Conservation (phyloP, 64 coral and sea anemone genomes). For the Montipora sp. region DNA sequence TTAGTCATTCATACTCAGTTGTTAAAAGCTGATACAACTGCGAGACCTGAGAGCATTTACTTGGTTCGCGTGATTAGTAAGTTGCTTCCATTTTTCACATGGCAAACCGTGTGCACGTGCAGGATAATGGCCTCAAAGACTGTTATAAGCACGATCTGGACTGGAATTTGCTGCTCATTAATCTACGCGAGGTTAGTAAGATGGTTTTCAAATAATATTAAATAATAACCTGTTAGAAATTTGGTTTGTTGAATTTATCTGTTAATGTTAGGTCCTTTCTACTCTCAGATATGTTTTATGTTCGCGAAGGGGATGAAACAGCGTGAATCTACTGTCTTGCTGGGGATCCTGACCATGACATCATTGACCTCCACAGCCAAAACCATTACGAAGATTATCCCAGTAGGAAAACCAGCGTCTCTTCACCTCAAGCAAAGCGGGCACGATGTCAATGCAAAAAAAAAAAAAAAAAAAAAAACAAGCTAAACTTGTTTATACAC, state of each 20-base stretch:
- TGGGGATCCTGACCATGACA: neutral
- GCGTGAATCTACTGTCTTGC: neutral
- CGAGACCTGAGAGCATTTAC: neutral
- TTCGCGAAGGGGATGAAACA: constrained; percentile 19
- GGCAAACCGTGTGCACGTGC: neutral
- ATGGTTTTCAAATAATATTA: constrained; percentile 1
- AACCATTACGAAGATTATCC: too few relatives aligned
- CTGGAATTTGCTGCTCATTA: neutral
- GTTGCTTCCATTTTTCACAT: neutral
- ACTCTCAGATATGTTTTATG: constrained; percentile 6
- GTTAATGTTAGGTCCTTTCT: neutral
- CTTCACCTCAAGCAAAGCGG: too few relatives aligned
- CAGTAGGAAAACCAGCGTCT: too few relatives aligned
- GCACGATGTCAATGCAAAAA: too few relatives aligned
- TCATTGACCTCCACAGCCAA: neutral
- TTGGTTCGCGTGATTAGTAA: neutral
- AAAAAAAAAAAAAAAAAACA: too few relatives aligned
- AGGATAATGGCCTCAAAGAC: neutral
- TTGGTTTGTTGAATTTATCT: neutral
- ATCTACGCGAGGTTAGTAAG: neutral
- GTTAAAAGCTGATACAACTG: neutral
- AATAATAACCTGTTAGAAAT: neutral
- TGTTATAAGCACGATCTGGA: neutral
- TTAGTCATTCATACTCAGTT: neutral
- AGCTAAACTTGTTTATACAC: too few relatives aligned